Percentiles rank a stretch among this genome's conserved stretches.
Evolutionary conservation across 1,140 invertebrate genomes (phyloP).

Genomic region (Cotesia glomerata): DNA sequence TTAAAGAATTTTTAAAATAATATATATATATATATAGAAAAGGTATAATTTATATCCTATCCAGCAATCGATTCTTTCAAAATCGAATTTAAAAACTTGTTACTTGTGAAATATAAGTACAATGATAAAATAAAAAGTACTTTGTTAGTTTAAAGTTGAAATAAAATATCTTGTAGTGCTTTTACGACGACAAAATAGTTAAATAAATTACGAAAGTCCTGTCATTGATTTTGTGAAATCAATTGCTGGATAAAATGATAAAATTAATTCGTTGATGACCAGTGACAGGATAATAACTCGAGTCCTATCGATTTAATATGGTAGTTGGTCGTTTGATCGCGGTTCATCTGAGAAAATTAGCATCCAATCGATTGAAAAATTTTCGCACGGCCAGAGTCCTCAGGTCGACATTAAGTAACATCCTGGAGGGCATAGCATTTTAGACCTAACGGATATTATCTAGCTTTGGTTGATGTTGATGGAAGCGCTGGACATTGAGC

Average conservation of each 20-base stretch:
- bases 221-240: no score
- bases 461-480: background rate
- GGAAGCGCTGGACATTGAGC: constrained; percentile 4
- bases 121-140: no score
- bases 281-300: constrained; percentile 14
- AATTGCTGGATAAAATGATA: background rate
- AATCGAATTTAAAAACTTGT: no score
- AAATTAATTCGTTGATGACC: background rate
- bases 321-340: background rate
- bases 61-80: no score
- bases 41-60: no score
- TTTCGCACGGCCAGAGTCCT: constrained; percentile 5
- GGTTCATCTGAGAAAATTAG: constrained; percentile 1
- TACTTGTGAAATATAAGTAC: no score
- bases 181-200: no score
- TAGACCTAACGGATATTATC: constrained; percentile 14
- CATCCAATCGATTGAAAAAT: constrained; percentile 9
- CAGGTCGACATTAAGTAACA: constrained; percentile 8
- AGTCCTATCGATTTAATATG: background rate
- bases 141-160: no score
- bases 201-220: background rate
- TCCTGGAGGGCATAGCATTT: background rate
- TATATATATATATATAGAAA: no score
- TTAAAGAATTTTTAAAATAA: no score
- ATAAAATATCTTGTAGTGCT: no score